Evolutionary conservation across 1,140 invertebrate genomes (phyloP).

Genomic region (Phocides pigmalion): DNA sequence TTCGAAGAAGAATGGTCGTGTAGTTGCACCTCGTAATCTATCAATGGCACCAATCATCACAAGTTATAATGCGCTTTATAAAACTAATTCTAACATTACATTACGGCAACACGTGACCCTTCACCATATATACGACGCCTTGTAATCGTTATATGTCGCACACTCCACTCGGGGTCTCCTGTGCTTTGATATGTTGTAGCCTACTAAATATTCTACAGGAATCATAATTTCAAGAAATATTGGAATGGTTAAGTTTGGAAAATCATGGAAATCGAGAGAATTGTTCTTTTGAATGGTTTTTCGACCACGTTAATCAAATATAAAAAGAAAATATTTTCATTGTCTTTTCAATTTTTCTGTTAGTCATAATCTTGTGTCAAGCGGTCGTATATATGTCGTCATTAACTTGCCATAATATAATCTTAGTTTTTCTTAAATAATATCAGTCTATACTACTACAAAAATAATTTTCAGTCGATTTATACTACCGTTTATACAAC

Average conservation of each 20-base stretch:
- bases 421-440: conserved; percentile 73
- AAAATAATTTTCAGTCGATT: conserved; percentile 83
- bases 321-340: too few species aligned
- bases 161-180: too few species aligned
- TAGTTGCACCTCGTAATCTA: conserved; percentile 74
- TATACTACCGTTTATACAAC: conserved; percentile 74
- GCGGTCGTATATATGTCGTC: neutral
- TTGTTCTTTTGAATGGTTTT: too few species aligned
- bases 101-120: conserved; percentile 38
- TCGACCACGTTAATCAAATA: too few species aligned
- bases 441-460: conserved; percentile 83
- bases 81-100: conserved; percentile 50
- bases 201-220: too few species aligned
- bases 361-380: too few species aligned
- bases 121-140: neutral
- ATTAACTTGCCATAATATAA: conserved; percentile 42
- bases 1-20: conserved; percentile 63
- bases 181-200: neutral
- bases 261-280: too few species aligned
- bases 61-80: conserved; percentile 79
- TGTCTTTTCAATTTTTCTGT: too few species aligned
- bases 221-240: too few species aligned
- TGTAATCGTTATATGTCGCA: too few species aligned
- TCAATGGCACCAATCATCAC: conserved; percentile 83
- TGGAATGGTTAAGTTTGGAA: too few species aligned